Evolutionary conservation across 2,888 invertebrate species (phyloP).

Genomic region (Piscicola geometra): DNA sequence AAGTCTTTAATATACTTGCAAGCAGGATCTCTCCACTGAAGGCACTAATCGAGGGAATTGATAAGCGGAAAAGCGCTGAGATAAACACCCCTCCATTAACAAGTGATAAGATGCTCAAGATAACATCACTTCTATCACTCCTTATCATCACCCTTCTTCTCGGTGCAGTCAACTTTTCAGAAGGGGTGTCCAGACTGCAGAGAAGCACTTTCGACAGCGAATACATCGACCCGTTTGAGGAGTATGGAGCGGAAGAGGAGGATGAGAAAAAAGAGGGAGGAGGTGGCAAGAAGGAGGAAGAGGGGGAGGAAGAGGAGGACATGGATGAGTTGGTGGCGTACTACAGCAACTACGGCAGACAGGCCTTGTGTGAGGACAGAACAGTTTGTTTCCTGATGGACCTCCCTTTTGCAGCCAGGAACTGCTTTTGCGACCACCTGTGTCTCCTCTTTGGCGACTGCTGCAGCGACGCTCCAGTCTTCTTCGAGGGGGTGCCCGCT

Average conservation of each 20-base stretch:
- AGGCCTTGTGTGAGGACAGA: constrained; percentile 21
- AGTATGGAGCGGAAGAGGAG: neutral
- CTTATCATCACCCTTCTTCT: too few relatives aligned
- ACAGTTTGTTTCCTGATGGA: constrained; percentile 8
- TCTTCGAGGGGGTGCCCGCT: constrained; percentile 22
- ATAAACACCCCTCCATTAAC: too few relatives aligned
- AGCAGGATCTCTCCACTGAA: too few relatives aligned
- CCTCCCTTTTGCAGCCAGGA: constrained; percentile 39
- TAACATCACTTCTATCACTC: too few relatives aligned
- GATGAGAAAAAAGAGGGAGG: neutral
- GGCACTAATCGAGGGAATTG: too few relatives aligned
- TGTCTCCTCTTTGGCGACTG: constrained; percentile 46
- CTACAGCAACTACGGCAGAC: neutral
- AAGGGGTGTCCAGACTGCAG: too few relatives aligned
- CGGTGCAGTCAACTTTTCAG: too few relatives aligned
- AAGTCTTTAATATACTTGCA: too few relatives aligned
- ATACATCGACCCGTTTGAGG: neutral
- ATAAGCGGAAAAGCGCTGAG: too few relatives aligned
- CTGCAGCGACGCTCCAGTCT: constrained; percentile 41
- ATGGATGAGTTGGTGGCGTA: neutral
- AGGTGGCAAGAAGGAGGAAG: neutral
- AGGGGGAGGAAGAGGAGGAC: neutral
- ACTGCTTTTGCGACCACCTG: constrained; percentile 46
- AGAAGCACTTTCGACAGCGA: too few relatives aligned
- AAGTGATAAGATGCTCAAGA: too few relatives aligned